phyloP scores from a whole-genome alignment of 2,888 invertebrate genomes.

The Proisotoma minuta region DNA sequence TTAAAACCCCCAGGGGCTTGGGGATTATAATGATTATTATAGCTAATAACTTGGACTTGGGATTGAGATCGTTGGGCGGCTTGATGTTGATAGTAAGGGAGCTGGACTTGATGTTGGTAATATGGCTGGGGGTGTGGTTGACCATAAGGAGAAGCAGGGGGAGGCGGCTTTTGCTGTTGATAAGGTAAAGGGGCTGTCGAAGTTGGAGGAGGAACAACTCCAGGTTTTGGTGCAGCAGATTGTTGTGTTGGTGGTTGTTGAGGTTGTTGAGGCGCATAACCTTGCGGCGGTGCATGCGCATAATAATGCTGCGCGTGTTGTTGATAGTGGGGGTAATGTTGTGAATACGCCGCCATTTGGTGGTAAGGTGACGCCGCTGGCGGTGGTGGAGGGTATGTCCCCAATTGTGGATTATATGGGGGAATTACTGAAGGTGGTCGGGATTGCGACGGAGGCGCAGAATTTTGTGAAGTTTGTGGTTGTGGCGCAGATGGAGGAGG shows the following conservation, averaged over 20 bases:
- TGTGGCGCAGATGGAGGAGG: background rate
- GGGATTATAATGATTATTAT: background rate
- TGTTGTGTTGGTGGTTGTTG: slow-evolving; percentile 1
- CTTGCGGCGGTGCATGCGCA: background rate
- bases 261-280: background rate
- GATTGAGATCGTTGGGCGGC: slow-evolving; percentile 10
- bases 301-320: background rate
- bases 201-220: slow-evolving; percentile 9
- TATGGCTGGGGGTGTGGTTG: slow-evolving; percentile 15
- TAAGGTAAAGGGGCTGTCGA: too few relatives aligned
- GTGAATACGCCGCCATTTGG: slow-evolving; percentile 27
- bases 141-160: background rate
- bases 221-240: slow-evolving; percentile 16
- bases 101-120: slow-evolving; percentile 23
- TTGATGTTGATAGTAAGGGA: slow-evolving; percentile 11
- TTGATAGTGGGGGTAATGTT: slow-evolving; percentile 31
- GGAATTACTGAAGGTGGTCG: slow-evolving; percentile 43
- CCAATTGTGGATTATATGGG: slow-evolving; percentile 40
- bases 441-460: background rate
- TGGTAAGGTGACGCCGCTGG: slow-evolving; percentile 22
- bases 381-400: slow-evolving; percentile 26
- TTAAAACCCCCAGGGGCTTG: too few relatives aligned
- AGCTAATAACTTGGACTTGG: slow-evolving; percentile 9
- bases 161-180: too few relatives aligned
- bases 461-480: background rate